Evolutionary conservation across 2,797 vertebrate species (phyloP).

Genomic region (Coilia nasus): DNA sequence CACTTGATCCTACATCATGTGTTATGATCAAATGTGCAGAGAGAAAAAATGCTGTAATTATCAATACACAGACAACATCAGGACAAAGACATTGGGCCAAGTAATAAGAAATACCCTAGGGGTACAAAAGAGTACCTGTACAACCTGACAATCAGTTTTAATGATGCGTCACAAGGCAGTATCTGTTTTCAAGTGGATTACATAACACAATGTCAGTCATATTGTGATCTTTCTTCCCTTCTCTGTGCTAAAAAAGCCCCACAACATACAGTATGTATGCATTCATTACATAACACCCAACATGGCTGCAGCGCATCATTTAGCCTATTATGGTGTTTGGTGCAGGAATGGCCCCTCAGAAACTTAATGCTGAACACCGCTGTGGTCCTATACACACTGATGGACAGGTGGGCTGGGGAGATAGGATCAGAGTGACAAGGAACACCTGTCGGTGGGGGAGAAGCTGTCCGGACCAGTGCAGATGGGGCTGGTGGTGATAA

Average conservation of each 20-base stretch:
- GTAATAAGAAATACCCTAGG: too few species aligned
- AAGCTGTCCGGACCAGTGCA: conserved; percentile 49
- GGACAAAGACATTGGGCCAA: too few species aligned
- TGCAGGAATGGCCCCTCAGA: neutral
- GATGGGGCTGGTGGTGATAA: conserved; percentile 66
- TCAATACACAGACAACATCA: too few species aligned
- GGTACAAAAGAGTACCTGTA: too few species aligned
- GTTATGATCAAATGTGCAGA: neutral
- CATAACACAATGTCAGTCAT: too few species aligned
- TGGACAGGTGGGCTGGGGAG: conserved; percentile 35
- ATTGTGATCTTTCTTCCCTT: neutral
- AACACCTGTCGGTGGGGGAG: conserved; percentile 46
- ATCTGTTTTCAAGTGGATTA: too few species aligned
- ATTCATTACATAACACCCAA: neutral
- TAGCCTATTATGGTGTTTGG: neutral
- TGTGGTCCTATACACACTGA: neutral
- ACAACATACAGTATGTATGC: neutral
- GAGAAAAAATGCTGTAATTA: neutral
- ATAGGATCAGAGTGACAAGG: conserved; percentile 38
- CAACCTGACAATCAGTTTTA: too few species aligned
- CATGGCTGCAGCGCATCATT: neutral
- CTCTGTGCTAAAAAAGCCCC: neutral
- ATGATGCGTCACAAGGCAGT: too few species aligned
- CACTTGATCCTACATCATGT: neutral
- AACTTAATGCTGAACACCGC: neutral